phyloP scores from a whole-genome alignment of 35 echinoderm and acorn worm genomes.

The Apostichopus californicus region DNA sequence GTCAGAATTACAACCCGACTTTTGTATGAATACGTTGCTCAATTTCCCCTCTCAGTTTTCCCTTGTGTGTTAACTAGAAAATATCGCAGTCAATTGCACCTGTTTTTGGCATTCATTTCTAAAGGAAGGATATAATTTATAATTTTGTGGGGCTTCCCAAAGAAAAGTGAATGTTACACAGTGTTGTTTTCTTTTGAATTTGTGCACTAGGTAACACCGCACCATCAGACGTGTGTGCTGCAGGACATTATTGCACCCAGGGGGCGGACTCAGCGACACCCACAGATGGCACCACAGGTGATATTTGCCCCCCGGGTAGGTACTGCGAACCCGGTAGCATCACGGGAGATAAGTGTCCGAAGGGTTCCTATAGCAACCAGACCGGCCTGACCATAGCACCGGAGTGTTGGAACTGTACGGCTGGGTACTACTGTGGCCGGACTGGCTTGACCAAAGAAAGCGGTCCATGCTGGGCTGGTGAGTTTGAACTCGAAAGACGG shows the following conservation, averaged over 20 bases:
- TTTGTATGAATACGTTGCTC: no score
- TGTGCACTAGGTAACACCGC: conserved; percentile 65
- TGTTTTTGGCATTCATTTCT: no score
- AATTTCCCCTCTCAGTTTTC: no score
- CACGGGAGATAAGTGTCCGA: conserved; percentile 77
- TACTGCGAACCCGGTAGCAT: conserved; percentile 88
- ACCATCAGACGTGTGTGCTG: conserved; percentile 76
- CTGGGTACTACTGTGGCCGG: conserved; percentile 82
- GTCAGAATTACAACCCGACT: no score
- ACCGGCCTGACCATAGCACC: conserved; percentile 55
- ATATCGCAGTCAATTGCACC: no score
- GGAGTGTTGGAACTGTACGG: conserved; percentile 90
- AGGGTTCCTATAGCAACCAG: conserved; percentile 93
- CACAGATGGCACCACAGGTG: conserved; percentile 74
- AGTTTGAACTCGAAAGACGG: neutral
- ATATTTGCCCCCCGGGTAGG: conserved; percentile 78
- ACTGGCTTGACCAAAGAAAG: conserved; percentile 79
- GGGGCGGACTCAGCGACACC: conserved; percentile 75
- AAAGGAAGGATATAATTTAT: no score
- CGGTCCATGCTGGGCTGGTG: conserved; percentile 89
- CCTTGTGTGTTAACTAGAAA: no score
- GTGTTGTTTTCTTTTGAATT: neutral
- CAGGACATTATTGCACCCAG: conserved; percentile 80
- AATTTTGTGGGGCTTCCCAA: no score
- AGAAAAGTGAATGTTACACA: no score